Percentiles rank a stretch among this genome's conserved stretches.
Evolutionary conservation across 2,888 invertebrate species (phyloP).

Genomic region (Gortyna flavago): DNA sequence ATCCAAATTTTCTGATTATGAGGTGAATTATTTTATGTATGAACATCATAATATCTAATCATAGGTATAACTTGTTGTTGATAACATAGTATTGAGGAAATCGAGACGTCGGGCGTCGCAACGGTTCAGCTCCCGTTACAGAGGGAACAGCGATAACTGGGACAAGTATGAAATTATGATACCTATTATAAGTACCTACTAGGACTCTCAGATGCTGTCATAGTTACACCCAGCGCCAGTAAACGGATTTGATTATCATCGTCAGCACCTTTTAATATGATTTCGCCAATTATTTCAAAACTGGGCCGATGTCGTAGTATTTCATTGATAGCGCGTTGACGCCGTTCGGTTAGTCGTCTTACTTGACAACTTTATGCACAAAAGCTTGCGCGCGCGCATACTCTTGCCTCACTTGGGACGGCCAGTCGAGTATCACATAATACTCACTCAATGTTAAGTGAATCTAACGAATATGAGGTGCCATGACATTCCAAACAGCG

Average conservation of each 20-base stretch:
- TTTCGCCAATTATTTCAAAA: slow-evolving; percentile 62
- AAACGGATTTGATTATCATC: slow-evolving; percentile 56
- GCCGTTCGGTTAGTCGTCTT: slow-evolving; percentile 73
- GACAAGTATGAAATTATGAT: slow-evolving; percentile 1
- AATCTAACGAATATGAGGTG: slow-evolving; percentile 47
- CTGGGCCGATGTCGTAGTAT: slow-evolving; percentile 71
- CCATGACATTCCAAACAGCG: slow-evolving; percentile 39
- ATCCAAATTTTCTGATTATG: background rate
- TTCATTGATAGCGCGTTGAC: slow-evolving; percentile 71
- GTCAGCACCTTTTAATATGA: slow-evolving; percentile 55
- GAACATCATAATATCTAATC: background rate
- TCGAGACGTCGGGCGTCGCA: background rate
- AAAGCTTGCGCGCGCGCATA: slow-evolving; percentile 70
- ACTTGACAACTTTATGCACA: slow-evolving; percentile 77
- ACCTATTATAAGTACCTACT: too few species aligned
- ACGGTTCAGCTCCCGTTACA: too few species aligned
- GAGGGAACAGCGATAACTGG: too few species aligned
- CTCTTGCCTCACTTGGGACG: slow-evolving; percentile 70
- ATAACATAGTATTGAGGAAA: background rate
- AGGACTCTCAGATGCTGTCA: background rate
- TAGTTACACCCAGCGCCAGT: slow-evolving; percentile 4
- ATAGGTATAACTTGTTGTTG: background rate
- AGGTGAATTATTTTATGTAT: background rate
- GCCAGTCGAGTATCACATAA: slow-evolving; percentile 61
- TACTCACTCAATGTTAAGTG: slow-evolving; percentile 61